These are phyloP conservation scores for Myiozetetes cayanensis DNA, from an alignment of 2,113 vertebrate genomes.

Conservation along the genomic window DNA sequence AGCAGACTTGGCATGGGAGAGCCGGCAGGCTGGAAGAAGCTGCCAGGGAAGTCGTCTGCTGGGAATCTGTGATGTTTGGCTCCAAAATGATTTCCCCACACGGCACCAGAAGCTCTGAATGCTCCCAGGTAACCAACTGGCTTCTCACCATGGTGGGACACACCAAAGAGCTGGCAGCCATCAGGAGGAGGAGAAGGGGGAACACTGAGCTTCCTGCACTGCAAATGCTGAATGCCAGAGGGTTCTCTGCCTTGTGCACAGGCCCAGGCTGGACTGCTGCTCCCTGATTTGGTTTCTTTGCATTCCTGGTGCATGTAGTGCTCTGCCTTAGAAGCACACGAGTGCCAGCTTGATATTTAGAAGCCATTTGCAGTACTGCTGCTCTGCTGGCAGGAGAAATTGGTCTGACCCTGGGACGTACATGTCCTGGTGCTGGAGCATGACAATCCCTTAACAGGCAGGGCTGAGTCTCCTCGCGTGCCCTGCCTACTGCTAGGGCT, in stretches of 20 bases:
- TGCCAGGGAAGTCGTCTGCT: not conserved
- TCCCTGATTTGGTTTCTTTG: not conserved
- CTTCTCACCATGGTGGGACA: not conserved
- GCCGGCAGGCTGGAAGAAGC: not conserved
- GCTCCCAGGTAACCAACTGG: not conserved
- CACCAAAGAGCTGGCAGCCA: not conserved
- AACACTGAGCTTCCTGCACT: not conserved
- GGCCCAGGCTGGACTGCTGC: not conserved
- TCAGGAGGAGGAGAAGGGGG: not conserved
- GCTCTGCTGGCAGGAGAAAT: not conserved
- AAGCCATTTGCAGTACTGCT: not conserved
- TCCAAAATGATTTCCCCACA: not conserved
- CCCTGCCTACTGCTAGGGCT: not conserved
- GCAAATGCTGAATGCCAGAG: not conserved
- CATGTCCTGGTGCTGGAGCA: not conserved
- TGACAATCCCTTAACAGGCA: accelerated
- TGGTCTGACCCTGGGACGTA: not conserved
- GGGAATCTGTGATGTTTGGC: not conserved
- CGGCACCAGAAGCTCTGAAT: not conserved
- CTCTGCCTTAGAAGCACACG: not conserved
- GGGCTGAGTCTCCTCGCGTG: not conserved
- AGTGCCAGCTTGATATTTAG: not conserved
- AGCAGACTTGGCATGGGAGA: not conserved
- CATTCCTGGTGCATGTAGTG: not conserved
- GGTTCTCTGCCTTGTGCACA: not conserved